A percentile compares a stretch with the other conserved stretches of the same genome.
Evolutionary conservation across 1,140 invertebrate genomes (phyloP).

Genomic region (Agraylea sexmaculata): DNA sequence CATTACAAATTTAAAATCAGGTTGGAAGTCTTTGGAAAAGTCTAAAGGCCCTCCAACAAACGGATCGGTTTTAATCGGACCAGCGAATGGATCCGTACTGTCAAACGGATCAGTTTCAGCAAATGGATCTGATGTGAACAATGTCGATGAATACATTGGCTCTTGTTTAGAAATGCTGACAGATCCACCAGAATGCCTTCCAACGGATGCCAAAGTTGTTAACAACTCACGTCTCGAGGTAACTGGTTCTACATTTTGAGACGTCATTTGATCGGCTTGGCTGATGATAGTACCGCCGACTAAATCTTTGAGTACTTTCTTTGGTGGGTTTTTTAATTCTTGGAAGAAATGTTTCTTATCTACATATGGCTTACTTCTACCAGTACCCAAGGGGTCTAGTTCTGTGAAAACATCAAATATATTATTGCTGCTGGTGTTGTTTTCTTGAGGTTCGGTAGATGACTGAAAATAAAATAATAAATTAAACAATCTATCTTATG

Average conservation of each 20-base stretch:
- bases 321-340: constrained; percentile 83
- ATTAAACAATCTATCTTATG: constrained; percentile 3
- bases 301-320: constrained; percentile 79
- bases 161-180: constrained; percentile 32
- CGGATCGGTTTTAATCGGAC: constrained; percentile 45
- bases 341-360: constrained; percentile 94
- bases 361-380: constrained; percentile 78
- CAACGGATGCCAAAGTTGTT: constrained; percentile 35
- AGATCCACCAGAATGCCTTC: constrained; percentile 36
- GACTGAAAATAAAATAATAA: constrained; percentile 9
- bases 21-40: constrained; percentile 13
- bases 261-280: constrained; percentile 10
- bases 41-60: constrained; percentile 32
- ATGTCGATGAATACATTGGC: constrained; percentile 22
- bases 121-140: constrained; percentile 51
- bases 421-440: constrained; percentile 25
- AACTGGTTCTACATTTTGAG: constrained; percentile 17
- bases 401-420: constrained; percentile 78
- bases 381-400: constrained; percentile 81
- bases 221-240: constrained; percentile 27
- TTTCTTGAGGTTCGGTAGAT: constrained; percentile 23
- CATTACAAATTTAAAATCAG: constrained; percentile 12
- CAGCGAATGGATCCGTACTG: constrained; percentile 50
- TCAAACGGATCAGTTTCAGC: constrained; percentile 59
- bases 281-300: constrained; percentile 30